Evolutionary conservation across 2,113 vertebrate genomes (phyloP).

Genomic region (Thamnophis sirtalis): DNA sequence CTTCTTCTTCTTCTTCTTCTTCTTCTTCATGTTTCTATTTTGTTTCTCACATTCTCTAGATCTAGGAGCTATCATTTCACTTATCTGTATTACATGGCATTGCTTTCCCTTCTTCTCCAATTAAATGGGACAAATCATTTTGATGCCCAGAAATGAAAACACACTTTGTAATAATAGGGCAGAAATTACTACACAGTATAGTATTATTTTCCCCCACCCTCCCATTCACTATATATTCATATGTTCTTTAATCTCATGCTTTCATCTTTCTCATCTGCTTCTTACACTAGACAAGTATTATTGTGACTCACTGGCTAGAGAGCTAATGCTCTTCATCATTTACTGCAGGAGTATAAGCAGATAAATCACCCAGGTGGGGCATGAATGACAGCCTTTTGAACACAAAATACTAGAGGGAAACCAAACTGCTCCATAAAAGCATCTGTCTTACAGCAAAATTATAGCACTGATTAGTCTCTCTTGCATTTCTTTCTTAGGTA

Average conservation of each 20-base stretch:
- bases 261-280: background rate
- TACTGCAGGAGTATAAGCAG: background rate
- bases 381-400: constrained; percentile 15
- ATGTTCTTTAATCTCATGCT: background rate
- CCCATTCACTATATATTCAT: too few relatives aligned
- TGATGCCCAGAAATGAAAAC: background rate
- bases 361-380: constrained; percentile 18
- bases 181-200: background rate
- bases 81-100: background rate
- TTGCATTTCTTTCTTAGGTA: background rate
- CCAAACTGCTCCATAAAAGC: constrained; percentile 20
- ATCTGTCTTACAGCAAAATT: constrained; percentile 7
- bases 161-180: background rate
- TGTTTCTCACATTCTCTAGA: background rate
- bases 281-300: background rate
- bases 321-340: constrained; percentile 19
- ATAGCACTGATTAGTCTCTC: background rate
- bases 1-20: background rate
- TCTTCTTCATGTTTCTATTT: background rate
- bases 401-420: constrained; percentile 18
- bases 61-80: background rate
- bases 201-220: background rate
- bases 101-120: background rate
- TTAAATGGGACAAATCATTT: constrained; percentile 1
- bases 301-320: background rate